Evolutionary conservation across 2,797 vertebrate species (phyloP).

Genomic region (Nannoperca australis): DNA sequence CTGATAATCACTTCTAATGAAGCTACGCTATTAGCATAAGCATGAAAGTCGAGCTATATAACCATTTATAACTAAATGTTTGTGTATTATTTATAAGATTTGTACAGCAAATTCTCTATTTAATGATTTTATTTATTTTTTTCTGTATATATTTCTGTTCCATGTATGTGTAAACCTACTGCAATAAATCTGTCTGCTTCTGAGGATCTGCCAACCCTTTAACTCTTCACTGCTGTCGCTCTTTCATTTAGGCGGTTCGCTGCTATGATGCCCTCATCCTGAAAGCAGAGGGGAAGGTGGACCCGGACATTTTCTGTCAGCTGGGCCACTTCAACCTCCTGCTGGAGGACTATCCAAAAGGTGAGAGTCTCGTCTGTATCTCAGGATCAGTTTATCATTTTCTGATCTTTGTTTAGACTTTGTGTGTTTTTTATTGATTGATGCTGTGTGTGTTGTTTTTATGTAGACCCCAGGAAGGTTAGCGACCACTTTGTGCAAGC

Average conservation of each 20-base stretch:
- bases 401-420: not conserved
- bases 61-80: not conserved
- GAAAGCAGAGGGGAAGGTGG: slow-evolving; percentile 98
- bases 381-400: not conserved
- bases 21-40: not conserved
- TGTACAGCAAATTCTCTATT: too few species aligned
- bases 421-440: not conserved
- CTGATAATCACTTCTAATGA: not conserved
- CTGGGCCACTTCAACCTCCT: slow-evolving; percentile 99
- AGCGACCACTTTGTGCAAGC: not conserved
- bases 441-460: not conserved
- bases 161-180: too few species aligned
- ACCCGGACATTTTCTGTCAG: slow-evolving; percentile 97
- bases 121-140: too few species aligned
- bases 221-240: not conserved
- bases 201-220: not conserved
- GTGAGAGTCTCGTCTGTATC: slow-evolving; percentile 79
- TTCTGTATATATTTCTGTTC: too few species aligned
- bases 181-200: not conserved
- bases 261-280: slow-evolving; percentile 96
- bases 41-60: not conserved
- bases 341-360: slow-evolving; percentile 99
- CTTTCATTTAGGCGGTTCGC: slow-evolving; percentile 89
- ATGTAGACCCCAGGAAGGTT: not conserved
- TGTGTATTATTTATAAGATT: not conserved